Evolutionary conservation across 2,888 invertebrate species (phyloP).

Genomic region (Heliconius ismenius): DNA sequence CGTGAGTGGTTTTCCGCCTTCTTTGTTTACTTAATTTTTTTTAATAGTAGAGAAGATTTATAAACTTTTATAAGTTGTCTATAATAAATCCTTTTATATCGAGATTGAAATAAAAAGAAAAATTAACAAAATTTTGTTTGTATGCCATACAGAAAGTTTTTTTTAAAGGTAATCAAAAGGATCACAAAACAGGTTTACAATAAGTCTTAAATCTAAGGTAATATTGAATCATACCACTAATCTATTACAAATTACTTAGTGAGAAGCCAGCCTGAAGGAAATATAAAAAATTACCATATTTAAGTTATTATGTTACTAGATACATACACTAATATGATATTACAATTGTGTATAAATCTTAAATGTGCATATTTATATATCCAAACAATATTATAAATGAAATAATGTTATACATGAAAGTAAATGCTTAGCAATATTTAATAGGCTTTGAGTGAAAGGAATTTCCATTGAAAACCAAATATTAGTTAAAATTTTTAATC

Average conservation of each 20-base stretch:
- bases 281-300: background rate
- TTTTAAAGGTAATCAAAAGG: too few species aligned
- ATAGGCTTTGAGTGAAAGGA: too few species aligned
- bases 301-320: background rate
- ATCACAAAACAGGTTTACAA: too few species aligned
- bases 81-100: background rate
- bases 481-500: too few species aligned
- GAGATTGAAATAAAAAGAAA: background rate
- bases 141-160: too few species aligned
- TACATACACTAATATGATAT: background rate
- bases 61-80: background rate
- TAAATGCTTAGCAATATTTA: background rate
- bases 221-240: background rate
- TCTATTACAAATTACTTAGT: background rate
- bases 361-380: too few species aligned
- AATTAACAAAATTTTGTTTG: background rate
- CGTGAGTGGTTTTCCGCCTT: constrained; percentile 16
- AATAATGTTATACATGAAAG: background rate
- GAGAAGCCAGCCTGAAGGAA: too few species aligned
- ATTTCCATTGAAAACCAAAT: too few species aligned
- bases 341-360: too few species aligned
- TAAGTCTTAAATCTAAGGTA: too few species aligned
- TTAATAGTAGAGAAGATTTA: background rate
- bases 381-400: background rate
- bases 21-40: constrained; percentile 33